A percentile compares a stretch with the other conserved stretches of the same genome.
phyloP scores from a whole-genome alignment of 2,113 vertebrate species.

The Bambusicola thoracicus region DNA sequence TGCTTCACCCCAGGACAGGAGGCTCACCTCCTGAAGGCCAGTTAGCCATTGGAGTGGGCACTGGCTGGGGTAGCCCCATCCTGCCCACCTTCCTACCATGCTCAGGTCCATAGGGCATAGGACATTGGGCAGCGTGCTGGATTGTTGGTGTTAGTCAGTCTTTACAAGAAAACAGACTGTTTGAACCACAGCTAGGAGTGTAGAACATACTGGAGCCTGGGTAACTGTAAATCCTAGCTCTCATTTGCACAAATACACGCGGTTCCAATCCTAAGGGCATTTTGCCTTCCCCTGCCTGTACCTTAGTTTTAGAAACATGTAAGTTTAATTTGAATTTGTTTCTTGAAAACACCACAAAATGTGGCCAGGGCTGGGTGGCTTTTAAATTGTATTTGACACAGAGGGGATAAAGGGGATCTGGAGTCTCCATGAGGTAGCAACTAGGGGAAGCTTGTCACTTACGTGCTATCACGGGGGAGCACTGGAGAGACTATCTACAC shows the following conservation, averaged over 20 bases:
- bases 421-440: background rate
- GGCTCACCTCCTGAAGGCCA: background rate
- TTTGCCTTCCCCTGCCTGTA: constrained; percentile 16
- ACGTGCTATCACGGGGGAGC: background rate
- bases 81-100: background rate
- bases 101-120: accelerated
- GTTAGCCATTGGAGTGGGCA: background rate
- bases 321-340: constrained; percentile 23
- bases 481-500: background rate
- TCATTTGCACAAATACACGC: constrained; percentile 44
- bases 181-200: constrained; percentile 16
- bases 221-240: constrained; percentile 47
- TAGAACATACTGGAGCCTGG: constrained; percentile 5
- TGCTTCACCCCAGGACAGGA: background rate
- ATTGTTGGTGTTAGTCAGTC: background rate
- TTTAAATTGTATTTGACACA: background rate
- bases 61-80: accelerated
- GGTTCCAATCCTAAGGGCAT: constrained; percentile 26
- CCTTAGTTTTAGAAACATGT: background rate
- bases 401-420: background rate
- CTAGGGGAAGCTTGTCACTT: background rate
- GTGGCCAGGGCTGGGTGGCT: background rate
- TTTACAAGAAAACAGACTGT: constrained; percentile 18
- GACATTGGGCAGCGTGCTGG: background rate
- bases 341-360: background rate